Conservation (phyloP, 2,888 invertebrate species). For the Erebia ligea region DNA sequence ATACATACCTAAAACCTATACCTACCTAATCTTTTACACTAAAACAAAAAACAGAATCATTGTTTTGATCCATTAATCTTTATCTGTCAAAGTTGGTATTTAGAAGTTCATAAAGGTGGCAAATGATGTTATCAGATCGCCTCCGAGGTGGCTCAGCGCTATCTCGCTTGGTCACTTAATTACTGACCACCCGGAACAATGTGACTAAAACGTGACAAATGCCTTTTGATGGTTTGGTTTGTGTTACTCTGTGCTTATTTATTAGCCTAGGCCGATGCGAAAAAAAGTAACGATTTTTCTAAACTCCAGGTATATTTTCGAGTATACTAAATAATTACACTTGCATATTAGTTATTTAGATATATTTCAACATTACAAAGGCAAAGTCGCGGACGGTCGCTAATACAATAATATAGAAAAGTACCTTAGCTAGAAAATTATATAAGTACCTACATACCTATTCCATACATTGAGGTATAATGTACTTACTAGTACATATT, state of each 20-base stretch:
- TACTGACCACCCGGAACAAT: conserved; percentile 44
- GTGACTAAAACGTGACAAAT: conserved; percentile 24
- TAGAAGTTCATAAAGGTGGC: conserved; percentile 47
- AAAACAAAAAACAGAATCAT: not conserved
- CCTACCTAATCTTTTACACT: not conserved
- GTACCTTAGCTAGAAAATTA: too few relatives aligned
- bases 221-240: conserved; percentile 14
- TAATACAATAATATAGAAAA: too few relatives aligned
- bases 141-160: conserved; percentile 52
- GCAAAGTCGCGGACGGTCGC: too few relatives aligned
- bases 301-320: too few relatives aligned
- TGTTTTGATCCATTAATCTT: conserved; percentile 54
- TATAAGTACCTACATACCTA: too few relatives aligned
- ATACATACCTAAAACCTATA: too few relatives aligned
- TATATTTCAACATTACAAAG: too few relatives aligned
- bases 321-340: too few relatives aligned
- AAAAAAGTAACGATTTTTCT: not conserved
- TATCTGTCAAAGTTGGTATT: conserved; percentile 64
- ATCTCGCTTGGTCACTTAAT: conserved; percentile 44
- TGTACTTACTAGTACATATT: too few relatives aligned
- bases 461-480: too few relatives aligned
- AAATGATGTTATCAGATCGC: conserved; percentile 56
- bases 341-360: too few relatives aligned
- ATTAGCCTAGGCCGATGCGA: not conserved
- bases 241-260: conserved; percentile 18